Conservation (phyloP, 1,140 invertebrate species). For the Colletes gigas region DNA sequence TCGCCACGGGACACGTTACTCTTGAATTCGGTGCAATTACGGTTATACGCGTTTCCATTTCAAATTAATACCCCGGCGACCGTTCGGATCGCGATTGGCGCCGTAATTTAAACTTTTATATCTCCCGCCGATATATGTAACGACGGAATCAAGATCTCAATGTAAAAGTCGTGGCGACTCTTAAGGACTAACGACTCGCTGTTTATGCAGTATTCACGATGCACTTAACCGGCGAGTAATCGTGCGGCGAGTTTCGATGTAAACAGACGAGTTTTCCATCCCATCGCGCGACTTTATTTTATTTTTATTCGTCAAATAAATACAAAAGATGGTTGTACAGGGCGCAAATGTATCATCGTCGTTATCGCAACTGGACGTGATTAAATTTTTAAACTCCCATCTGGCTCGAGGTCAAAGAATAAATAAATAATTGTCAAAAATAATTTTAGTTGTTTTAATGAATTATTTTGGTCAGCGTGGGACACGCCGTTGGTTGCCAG, state of each 20-base stretch:
- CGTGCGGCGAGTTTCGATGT: too few species aligned
- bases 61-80: neutral
- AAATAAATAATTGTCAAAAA: too few species aligned
- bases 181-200: neutral
- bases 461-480: too few species aligned
- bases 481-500: neutral
- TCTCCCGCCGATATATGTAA: neutral
- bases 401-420: too few species aligned
- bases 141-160: neutral
- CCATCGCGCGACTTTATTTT: neutral
- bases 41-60: neutral
- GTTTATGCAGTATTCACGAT: neutral
- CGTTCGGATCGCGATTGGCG: too few species aligned
- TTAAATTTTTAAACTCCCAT: too few species aligned
- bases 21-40: conserved; percentile 6
- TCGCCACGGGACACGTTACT: neutral
- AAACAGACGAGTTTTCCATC: neutral
- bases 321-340: too few species aligned
- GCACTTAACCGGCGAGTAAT: neutral
- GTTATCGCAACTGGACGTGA: too few species aligned
- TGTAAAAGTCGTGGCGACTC: neutral
- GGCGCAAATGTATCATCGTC: too few species aligned
- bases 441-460: too few species aligned
- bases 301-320: too few species aligned
- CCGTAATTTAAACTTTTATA: neutral